Evolutionary conservation across 2,113 vertebrate genomes (phyloP).

Genomic region (Delphinapterus leucas): DNA sequence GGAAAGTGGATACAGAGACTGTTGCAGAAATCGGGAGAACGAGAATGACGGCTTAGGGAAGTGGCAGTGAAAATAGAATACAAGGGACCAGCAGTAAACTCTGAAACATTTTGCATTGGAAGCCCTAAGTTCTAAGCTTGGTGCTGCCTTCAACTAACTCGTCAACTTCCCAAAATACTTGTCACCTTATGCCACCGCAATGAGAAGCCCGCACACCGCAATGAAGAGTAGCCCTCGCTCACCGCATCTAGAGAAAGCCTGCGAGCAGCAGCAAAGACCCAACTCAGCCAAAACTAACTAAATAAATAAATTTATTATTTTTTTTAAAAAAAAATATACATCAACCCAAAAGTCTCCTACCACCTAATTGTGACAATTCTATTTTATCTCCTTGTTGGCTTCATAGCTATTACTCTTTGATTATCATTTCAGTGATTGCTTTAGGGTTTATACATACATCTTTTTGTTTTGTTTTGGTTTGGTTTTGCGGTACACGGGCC

Average conservation of each 20-base stretch:
- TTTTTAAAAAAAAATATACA: neutral
- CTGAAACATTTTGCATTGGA: neutral
- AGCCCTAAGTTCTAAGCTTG: too few species aligned
- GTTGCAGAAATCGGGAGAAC: neutral
- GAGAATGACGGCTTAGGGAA: neutral
- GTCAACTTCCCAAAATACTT: neutral
- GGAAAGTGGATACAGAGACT: neutral
- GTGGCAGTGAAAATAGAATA: neutral
- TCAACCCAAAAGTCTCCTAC: neutral
- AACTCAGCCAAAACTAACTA: neutral
- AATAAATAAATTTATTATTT: neutral
- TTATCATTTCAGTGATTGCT: neutral
- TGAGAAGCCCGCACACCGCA: neutral
- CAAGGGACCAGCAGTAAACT: neutral
- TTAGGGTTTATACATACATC: neutral
- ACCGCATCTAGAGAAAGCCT: neutral
- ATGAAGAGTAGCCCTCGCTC: neutral
- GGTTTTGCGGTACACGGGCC: too few species aligned
- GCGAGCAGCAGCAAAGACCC: neutral
- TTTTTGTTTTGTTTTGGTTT: too few species aligned
- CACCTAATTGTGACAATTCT: neutral
- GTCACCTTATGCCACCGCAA: neutral
- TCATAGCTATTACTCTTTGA: neutral
- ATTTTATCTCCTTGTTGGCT: neutral
- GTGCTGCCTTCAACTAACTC: neutral